Evolutionary conservation across 2,888 invertebrate species (phyloP), one percentile per base, ranked within the genome.

Genomic region (Lycocerus yunnanus): DNA sequence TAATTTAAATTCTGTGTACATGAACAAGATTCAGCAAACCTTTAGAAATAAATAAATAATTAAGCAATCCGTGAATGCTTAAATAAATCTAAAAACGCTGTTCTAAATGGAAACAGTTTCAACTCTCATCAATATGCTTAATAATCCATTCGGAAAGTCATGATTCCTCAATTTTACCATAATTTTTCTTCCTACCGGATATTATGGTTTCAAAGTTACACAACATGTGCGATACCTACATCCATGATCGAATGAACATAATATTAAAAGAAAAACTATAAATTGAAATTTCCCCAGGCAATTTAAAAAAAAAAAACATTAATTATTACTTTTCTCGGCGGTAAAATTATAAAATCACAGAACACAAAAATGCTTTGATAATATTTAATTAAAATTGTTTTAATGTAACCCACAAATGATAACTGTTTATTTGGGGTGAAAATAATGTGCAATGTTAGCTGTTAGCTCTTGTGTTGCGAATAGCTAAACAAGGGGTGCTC

Each of bases 361-460:
- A 27, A 13, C n/a, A n/a, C 4, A n/a, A 8, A 43, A 43, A 43
- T n/a, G 43, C 43, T 43, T 43, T 43, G 43, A 43, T 43, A 43
- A 43, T 43, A 43, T 43, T 43, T 43, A 43, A 43, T 43, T 43
- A 43, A 43, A 43, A 43, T 43, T 43, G 43, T 43, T 43, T 43
- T 43, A 43, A 43, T 43, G 43, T 43, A 43, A 43, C 1, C 43
- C 43, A 2, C 43, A 43, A 43, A 43, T 43, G 43, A 43, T 43
- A 43, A 43, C 43, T 43, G 43, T 43, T 43, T 43, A 43, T 43
- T 69, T 63, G 15, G 14, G 43, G 27, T 69, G 63, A 69, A 69
- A 69, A 69, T 43, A 43, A 43, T 43, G 43, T 43, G 43, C 69
- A 69, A 61, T 61, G 18, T 69, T 69, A 63, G 63, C 68, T 59